Conservation (phyloP, 92 coral and sea anemone species). For the Zoanthus gigantus region DNA sequence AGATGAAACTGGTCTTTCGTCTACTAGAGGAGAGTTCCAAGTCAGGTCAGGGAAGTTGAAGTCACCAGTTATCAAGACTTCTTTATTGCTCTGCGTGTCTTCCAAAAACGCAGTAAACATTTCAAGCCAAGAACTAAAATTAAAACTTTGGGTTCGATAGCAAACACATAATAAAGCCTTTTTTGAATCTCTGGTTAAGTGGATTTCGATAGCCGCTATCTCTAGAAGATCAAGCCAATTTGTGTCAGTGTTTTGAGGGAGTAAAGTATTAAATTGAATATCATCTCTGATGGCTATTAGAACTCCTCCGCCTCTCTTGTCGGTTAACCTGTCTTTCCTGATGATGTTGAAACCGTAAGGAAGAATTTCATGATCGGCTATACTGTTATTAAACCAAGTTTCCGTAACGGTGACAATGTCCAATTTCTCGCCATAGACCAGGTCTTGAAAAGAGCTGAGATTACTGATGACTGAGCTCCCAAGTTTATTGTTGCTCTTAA, state of each 20-base stretch:
- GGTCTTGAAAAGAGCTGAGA: conserved; percentile 45
- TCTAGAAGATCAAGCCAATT: conserved; percentile 46
- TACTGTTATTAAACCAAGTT: background rate
- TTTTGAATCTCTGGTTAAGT: conserved; percentile 25
- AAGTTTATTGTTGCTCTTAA: conserved; percentile 47
- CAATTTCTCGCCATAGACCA: conserved; percentile 40
- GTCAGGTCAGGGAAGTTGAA: conserved; percentile 29
- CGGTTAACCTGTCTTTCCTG: conserved; percentile 27
- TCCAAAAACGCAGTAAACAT: conserved; percentile 54
- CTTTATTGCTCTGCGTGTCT: conserved; percentile 31
- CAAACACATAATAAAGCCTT: conserved; percentile 41
- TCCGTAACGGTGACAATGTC: conserved; percentile 38
- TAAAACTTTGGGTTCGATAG: conserved; percentile 47
- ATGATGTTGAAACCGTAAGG: conserved; percentile 30
- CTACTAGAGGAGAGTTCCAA: conserved; percentile 2
- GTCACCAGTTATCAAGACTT: conserved; percentile 55
- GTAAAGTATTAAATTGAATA: conserved; percentile 11
- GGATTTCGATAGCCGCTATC: conserved; percentile 37
- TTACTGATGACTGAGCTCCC: conserved; percentile 34
- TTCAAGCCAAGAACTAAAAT: conserved; percentile 21
- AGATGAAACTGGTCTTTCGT: conserved; percentile 31
- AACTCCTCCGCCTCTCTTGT: conserved; percentile 44
- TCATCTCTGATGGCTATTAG: conserved; percentile 33
- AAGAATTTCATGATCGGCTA: conserved; percentile 36
- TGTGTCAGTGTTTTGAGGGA: conserved; percentile 4